Evolutionary conservation across 2,113 vertebrate genomes (phyloP).

Genomic region (Cyphomyrus plagiostoma): DNA sequence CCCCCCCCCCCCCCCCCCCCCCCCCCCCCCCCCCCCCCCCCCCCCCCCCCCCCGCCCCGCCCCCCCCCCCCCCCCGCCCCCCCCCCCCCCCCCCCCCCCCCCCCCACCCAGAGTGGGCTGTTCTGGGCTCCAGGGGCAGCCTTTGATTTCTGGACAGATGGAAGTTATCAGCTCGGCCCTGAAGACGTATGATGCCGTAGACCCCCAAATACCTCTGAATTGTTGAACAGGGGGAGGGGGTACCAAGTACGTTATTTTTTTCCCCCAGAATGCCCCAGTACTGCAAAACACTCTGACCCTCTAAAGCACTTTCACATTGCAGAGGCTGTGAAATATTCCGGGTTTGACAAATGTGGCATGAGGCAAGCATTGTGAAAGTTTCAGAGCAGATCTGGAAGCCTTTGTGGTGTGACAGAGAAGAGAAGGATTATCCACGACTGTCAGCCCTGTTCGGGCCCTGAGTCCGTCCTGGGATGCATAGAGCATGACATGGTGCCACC

Average conservation of each 20-base stretch:
- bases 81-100: no score
- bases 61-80: no score
- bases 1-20: no score
- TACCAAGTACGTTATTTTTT: neutral
- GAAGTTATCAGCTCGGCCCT: slow-evolving; percentile 28
- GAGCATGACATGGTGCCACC: neutral
- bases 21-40: no score
- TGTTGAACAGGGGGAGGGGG: neutral
- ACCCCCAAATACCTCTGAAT: neutral
- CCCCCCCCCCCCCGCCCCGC: no score
- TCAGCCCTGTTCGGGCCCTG: neutral
- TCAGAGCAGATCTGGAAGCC: neutral
- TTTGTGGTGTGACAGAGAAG: neutral
- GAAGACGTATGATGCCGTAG: neutral
- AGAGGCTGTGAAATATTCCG: neutral
- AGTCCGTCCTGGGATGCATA: neutral
- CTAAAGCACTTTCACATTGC: neutral
- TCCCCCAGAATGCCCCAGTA: neutral
- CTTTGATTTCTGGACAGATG: slow-evolving; percentile 29
- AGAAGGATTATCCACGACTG: neutral
- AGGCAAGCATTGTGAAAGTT: neutral
- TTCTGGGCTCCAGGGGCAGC: slow-evolving; percentile 6
- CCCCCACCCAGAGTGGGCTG: slow-evolving; percentile 15
- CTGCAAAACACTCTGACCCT: neutral
- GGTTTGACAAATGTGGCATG: neutral